Conservation (phyloP, 1,140 invertebrate species). For the Hermetia illucens region DNA sequence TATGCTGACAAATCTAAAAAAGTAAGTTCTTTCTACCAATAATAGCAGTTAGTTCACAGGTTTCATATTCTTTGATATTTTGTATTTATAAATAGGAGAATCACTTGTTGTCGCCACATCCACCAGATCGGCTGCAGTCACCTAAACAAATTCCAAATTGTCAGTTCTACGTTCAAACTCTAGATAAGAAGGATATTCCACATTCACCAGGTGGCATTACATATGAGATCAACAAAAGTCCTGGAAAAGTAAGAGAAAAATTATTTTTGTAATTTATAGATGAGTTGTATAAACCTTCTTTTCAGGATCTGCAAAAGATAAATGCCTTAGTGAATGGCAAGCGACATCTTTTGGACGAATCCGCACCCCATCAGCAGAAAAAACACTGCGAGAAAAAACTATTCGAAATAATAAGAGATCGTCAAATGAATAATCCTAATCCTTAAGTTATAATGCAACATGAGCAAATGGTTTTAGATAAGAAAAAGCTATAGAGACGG, state of each 20-base stretch:
- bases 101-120: conserved; percentile 64
- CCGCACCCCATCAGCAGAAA: too few relatives aligned
- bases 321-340: too few relatives aligned
- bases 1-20: conserved; percentile 44
- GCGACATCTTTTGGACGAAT: too few relatives aligned
- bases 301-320: too few relatives aligned
- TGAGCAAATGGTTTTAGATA: too few relatives aligned
- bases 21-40: conserved; percentile 24
- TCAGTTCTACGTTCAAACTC: conserved; percentile 59
- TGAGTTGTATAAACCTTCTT: too few relatives aligned
- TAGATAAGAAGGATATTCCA: conserved; percentile 32
- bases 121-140: conserved; percentile 40
- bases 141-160: conserved; percentile 45
- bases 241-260: conserved; percentile 76
- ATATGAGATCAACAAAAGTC: conserved; percentile 80
- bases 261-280: too few relatives aligned
- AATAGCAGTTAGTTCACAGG: conserved; percentile 2
- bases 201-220: conserved; percentile 42
- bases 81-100: conserved; percentile 29
- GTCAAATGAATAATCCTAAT: too few relatives aligned
- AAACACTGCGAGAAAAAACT: too few relatives aligned
- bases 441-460: too few relatives aligned
- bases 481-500: too few relatives aligned
- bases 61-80: conserved; percentile 7
- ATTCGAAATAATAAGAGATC: too few relatives aligned